Evolutionary conservation across 2,888 invertebrate species (phyloP), one percentile per base, ranked within the genome.

Genomic region (Mythimna pallens): DNA sequence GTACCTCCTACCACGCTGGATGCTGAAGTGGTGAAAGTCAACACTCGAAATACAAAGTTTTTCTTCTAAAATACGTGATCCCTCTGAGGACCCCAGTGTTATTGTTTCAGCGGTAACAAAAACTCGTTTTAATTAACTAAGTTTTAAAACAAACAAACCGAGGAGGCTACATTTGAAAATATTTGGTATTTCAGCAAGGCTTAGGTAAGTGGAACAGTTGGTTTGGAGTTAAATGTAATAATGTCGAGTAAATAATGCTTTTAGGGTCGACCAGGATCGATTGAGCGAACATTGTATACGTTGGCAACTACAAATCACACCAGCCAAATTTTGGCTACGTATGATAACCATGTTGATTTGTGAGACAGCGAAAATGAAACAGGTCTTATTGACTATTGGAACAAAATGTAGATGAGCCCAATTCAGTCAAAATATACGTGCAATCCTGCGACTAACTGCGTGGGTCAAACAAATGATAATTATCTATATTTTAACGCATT

Each of bases 71-170:
- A 86, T 80, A 78, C 65, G 73, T 75, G 74, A 81, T 77, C 84
- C 77, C 86, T 77, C 78, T 81, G 76, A 83, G 80, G 79, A 78
- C 73, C 71, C 73, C 65, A 54, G 71, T 82, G 84, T 87, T 89
- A 90, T 91, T 90, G 89, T 90, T 87, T 81, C 68, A 80, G 78
- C 63, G 83, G 87, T 88, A 89, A 89, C 89, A 85, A 87, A 90
- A 92, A 92, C 89, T 88, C 88, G 87, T 90, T 91, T 92, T 93
- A 92, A 92, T 92, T 92, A 92, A 91, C 87, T 88, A 92, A 93
- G 89, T 93, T 93, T 90, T 87, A 82, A 82, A 87, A 90, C 88
- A 88, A 89, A 89, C 86, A 86, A 89, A 88, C 85, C 55, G 70
- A 78, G 59, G 70, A 76, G 78, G 78, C 78, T 86, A 81, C 86